Evolutionary conservation across 1,140 invertebrate genomes (phyloP).

Genomic region (Orchesella cincta): DNA sequence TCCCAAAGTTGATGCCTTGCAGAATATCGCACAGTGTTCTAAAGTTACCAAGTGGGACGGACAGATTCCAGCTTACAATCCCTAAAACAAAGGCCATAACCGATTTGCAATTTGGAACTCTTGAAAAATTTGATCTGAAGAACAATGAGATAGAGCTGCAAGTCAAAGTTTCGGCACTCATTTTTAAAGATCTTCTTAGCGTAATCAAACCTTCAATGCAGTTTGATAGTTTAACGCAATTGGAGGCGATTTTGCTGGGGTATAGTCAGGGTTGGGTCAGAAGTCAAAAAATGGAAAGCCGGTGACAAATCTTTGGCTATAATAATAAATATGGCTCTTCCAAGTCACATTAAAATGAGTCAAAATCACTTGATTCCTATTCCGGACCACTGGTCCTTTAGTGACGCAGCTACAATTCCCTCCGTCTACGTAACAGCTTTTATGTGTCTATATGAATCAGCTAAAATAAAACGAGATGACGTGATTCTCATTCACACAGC

Average conservation of each 20-base stretch:
- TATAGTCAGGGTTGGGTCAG: no score
- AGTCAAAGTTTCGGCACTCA: background rate
- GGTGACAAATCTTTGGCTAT: no score
- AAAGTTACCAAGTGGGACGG: background rate
- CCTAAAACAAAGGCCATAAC: background rate
- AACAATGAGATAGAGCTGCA: background rate
- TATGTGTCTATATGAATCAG: no score
- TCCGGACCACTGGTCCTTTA: no score
- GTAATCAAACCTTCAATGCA: background rate
- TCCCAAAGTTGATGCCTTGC: background rate
- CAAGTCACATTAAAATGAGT: no score
- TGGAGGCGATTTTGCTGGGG: background rate
- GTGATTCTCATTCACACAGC: no score
- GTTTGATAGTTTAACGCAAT: background rate
- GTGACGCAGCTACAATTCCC: no score
- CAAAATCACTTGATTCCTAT: no score
- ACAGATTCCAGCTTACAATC: background rate
- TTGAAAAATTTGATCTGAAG: background rate
- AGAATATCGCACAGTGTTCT: background rate
- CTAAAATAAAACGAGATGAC: no score
- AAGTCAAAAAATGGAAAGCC: no score
- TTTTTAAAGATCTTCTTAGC: background rate
- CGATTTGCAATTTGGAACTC: background rate
- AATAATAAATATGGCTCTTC: no score
- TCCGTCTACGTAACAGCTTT: no score